phyloP scores from a whole-genome alignment of 2,888 invertebrate species.

The Serrognathus titanus region DNA sequence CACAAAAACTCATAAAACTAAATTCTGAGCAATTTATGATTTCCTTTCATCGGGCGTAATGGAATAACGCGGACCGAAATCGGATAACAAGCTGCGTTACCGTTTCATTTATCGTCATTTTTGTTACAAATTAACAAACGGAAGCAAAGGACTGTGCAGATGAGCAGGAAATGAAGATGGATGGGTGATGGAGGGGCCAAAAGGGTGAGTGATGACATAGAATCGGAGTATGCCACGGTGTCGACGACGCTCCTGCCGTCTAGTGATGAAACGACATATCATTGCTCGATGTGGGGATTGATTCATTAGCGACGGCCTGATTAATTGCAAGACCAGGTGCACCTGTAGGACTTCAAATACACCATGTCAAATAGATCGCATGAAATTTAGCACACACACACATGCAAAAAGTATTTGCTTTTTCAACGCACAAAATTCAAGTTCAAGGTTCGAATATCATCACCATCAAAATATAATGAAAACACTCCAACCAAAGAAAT shows the following conservation, averaged over 20 bases:
- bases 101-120: slow-evolving; percentile 38
- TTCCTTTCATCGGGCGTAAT: slow-evolving; percentile 26
- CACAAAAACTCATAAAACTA: slow-evolving; percentile 28
- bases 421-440: too few relatives aligned
- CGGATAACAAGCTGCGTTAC: slow-evolving; percentile 30
- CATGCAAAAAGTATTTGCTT: too few relatives aligned
- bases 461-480: too few relatives aligned
- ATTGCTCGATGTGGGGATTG: slow-evolving; percentile 11
- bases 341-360: not conserved
- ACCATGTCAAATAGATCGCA: too few relatives aligned
- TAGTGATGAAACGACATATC: slow-evolving; percentile 15
- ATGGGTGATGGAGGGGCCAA: slow-evolving; percentile 30
- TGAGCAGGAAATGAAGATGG: slow-evolving; percentile 38
- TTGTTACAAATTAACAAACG: slow-evolving; percentile 35
- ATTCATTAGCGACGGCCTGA: slow-evolving; percentile 15
- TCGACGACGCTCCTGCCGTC: slow-evolving; percentile 2
- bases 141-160: slow-evolving; percentile 28
- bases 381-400: too few relatives aligned
- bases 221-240: not conserved
- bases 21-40: slow-evolving; percentile 30
- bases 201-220: slow-evolving; percentile 18
- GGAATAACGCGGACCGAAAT: slow-evolving; percentile 27
- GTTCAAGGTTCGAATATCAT: too few relatives aligned
- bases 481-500: too few relatives aligned
- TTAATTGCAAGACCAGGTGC: slow-evolving; percentile 15